Evolutionary conservation across 2,888 invertebrate genomes (phyloP).

Genomic region (Sepiola atlantica): DNA sequence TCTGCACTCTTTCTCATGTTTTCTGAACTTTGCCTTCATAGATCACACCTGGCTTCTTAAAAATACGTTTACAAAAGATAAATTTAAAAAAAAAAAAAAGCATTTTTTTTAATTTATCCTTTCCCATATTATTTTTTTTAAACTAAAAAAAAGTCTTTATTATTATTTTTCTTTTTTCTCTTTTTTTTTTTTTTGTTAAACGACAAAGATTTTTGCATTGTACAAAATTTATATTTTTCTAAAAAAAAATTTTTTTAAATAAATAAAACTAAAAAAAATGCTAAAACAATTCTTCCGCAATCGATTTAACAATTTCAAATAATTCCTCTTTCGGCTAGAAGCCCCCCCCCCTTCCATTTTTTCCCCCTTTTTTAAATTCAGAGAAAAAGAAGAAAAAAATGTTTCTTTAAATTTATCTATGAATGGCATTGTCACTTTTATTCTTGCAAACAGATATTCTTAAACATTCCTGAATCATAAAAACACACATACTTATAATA

Average conservation of each 20-base stretch:
- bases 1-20: neutral
- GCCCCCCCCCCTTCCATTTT: neutral
- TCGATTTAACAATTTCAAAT: neutral
- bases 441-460: constrained; percentile 21
- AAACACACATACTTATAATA: no score
- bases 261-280: neutral
- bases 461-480: neutral
- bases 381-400: neutral
- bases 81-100: neutral
- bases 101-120: neutral
- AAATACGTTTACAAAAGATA: neutral
- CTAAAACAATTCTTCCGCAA: neutral
- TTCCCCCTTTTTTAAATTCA: neutral
- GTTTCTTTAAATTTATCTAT: neutral
- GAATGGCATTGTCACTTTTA: constrained; percentile 32
- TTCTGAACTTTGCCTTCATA: constrained; percentile 19
- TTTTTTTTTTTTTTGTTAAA: neutral
- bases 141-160: no score
- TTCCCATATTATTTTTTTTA: neutral
- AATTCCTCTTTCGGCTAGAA: neutral
- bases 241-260: neutral
- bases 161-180: neutral
- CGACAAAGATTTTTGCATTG: neutral
- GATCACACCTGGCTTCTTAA: neutral
- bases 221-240: constrained; percentile 21